These are phyloP conservation scores for Pachydiplax longipennis DNA, from an alignment of 2,888 invertebrate species.

Conservation along the genomic window DNA sequence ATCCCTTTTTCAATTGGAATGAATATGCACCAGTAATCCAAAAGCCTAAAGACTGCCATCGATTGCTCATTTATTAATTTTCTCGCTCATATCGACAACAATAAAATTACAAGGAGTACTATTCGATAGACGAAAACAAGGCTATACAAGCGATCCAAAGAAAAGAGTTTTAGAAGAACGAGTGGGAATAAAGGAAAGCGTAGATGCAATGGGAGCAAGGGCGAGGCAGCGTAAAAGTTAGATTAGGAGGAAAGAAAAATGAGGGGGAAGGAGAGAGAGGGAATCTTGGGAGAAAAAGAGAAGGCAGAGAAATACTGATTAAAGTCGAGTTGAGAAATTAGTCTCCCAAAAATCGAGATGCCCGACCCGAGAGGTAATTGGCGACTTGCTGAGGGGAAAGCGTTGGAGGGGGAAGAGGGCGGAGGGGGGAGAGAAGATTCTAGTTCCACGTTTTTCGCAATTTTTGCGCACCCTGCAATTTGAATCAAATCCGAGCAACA, in stretches of 20 bases:
- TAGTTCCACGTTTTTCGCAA: not conserved
- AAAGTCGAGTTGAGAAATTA: conserved; percentile 18
- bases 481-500: conserved; percentile 20
- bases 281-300: not conserved
- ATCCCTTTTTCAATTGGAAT: too few species aligned
- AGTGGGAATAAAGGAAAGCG: not conserved
- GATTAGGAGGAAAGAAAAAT: not conserved
- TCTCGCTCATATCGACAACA: too few species aligned
- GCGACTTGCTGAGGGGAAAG: not conserved
- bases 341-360: conserved; percentile 22
- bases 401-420: not conserved
- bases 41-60: too few species aligned
- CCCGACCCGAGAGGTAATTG: not conserved
- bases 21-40: too few species aligned
- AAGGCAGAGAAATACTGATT: not conserved
- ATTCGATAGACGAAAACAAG: too few species aligned
- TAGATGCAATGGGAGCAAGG: not conserved
- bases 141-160: too few species aligned
- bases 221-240: not conserved
- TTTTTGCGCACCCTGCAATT: conserved; percentile 5
- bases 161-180: too few species aligned
- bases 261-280: not conserved
- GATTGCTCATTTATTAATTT: too few species aligned
- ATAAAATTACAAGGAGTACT: too few species aligned
- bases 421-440: not conserved